These are phyloP conservation scores for Camelus bactrianus DNA, from an alignment of 2,113 vertebrate genomes.

Conservation along the genomic window DNA sequence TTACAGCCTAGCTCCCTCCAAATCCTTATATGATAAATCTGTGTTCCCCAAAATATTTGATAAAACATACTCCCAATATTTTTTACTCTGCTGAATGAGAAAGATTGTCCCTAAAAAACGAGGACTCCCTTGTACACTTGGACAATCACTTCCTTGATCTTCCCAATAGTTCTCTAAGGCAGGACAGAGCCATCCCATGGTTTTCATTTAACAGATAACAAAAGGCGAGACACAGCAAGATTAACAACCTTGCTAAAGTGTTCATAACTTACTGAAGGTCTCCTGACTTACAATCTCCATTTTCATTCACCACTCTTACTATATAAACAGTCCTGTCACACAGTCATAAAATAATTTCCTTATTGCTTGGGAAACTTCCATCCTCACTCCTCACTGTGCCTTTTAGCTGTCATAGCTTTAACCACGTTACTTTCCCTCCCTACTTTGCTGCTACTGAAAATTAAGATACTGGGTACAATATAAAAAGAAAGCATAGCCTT, in stretches of 20 bases:
- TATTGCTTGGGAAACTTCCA: not conserved
- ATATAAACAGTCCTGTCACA: not conserved
- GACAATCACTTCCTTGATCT: not conserved
- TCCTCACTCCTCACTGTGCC: not conserved
- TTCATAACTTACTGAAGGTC: not conserved
- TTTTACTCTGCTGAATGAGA: not conserved
- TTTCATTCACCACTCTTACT: not conserved
- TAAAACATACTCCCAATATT: not conserved
- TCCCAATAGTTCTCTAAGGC: not conserved
- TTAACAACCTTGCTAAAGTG: not conserved
- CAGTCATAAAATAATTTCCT: not conserved
- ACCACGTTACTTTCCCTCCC: not conserved
- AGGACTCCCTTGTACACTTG: not conserved
- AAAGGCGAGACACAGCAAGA: not conserved
- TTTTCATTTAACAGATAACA: not conserved
- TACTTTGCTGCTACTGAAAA: not conserved
- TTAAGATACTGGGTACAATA: slow-evolving; percentile 3
- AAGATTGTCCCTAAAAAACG: not conserved
- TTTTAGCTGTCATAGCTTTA: not conserved
- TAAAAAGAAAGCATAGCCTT: not conserved
- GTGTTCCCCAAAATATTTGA: not conserved
- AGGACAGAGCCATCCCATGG: not conserved
- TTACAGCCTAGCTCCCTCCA: not conserved
- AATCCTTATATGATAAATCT: not conserved
- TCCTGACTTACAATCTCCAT: not conserved